A percentile compares a stretch with the other conserved stretches of the same genome.
phyloP scores from a whole-genome alignment of 2,797 vertebrate genomes.

The Myiothlypis coronata region DNA sequence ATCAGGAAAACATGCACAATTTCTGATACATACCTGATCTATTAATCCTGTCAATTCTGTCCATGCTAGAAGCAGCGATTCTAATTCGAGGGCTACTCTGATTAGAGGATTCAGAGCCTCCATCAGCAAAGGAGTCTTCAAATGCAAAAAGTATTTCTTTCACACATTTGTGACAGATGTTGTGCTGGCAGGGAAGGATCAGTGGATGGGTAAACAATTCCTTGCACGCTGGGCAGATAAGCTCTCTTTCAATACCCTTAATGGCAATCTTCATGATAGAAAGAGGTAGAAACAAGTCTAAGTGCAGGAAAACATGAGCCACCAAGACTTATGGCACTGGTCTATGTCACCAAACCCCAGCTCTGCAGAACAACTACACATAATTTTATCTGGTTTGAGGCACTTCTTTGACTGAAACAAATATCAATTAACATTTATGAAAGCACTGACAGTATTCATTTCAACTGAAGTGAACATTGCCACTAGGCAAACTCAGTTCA shows the following conservation, averaged over 20 bases:
- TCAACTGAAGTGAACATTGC: background rate
- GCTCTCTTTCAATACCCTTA: constrained; percentile 94
- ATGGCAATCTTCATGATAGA: constrained; percentile 83
- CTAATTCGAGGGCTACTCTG: constrained; percentile 89
- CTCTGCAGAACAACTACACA: background rate
- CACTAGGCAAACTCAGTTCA: background rate
- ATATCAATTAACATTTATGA: background rate
- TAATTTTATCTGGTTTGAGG: background rate
- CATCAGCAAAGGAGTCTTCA: constrained; percentile 88
- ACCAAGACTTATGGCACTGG: background rate
- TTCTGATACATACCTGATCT: constrained; percentile 85
- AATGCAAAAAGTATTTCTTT: constrained; percentile 88
- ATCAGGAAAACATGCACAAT: background rate
- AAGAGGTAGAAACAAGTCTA: background rate
- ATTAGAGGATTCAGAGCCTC: constrained; percentile 89
- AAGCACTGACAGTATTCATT: background rate
- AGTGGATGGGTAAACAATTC: constrained; percentile 95
- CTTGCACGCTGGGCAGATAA: constrained; percentile 95
- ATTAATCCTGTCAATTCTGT: constrained; percentile 88
- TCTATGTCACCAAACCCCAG: background rate
- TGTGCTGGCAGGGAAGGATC: constrained; percentile 97
- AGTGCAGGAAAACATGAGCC: background rate
- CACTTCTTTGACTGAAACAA: background rate
- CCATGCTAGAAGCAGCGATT: constrained; percentile 86
- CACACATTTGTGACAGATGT: constrained; percentile 94